Evolutionary conservation across 2,113 vertebrate genomes (phyloP).

Genomic region (Pachyramphus minor): DNA sequence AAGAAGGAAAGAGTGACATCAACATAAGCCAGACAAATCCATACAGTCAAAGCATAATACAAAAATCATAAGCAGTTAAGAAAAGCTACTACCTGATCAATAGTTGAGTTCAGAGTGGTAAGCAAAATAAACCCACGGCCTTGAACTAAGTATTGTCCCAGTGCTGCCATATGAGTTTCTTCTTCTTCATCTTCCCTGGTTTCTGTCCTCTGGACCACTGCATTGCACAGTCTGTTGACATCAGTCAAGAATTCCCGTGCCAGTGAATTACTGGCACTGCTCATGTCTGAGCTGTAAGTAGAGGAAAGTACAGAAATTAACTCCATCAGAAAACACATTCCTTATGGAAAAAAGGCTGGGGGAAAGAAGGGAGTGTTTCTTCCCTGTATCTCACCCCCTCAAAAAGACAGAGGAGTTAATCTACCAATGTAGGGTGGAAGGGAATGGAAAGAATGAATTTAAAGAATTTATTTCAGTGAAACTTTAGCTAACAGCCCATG

Average conservation of each 20-base stretch:
- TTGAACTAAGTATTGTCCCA: slow-evolving; percentile 92
- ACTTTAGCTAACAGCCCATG: neutral
- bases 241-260: slow-evolving; percentile 96
- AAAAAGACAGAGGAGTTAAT: neutral
- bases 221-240: slow-evolving; percentile 94
- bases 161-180: slow-evolving; percentile 91
- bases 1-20: neutral
- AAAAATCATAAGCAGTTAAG: neutral
- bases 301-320: neutral
- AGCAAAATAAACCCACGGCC: slow-evolving; percentile 91
- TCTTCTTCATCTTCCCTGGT: slow-evolving; percentile 89
- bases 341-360: neutral
- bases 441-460: neutral
- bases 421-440: neutral
- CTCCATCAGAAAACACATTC: neutral
- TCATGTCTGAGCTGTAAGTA: slow-evolving; percentile 91
- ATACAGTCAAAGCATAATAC: neutral
- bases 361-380: neutral
- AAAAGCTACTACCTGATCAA: slow-evolving; percentile 84
- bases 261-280: slow-evolving; percentile 92
- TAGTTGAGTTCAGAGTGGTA: slow-evolving; percentile 86
- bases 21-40: neutral
- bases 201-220: slow-evolving; percentile 87
- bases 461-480: neutral
- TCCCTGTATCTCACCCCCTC: no score